Evolutionary conservation across 2,888 invertebrate genomes (phyloP).

Genomic region (Epistrophe grossulariae): DNA sequence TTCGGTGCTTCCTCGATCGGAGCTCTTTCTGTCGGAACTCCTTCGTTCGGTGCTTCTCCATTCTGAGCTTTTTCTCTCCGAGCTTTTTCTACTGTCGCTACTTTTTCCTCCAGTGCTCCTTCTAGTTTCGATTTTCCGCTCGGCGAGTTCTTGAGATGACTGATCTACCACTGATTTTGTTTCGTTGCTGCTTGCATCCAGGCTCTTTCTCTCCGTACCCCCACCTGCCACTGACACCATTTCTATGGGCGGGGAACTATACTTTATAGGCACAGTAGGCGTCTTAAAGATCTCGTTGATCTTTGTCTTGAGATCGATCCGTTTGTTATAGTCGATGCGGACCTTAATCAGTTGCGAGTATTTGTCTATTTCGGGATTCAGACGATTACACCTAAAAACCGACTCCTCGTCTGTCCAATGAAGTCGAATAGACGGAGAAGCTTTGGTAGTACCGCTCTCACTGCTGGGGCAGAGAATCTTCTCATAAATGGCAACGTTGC

Average conservation of each 20-base stretch:
- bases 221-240: not conserved
- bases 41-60: slow-evolving; percentile 34
- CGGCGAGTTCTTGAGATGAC: not conserved
- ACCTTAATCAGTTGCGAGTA: slow-evolving; percentile 57
- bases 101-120: slow-evolving; percentile 55
- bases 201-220: not conserved
- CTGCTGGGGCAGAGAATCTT: slow-evolving; percentile 77
- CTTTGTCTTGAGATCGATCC: slow-evolving; percentile 71
- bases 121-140: slow-evolving; percentile 43
- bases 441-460: slow-evolving; percentile 60
- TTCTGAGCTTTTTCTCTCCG: slow-evolving; percentile 2
- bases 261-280: slow-evolving; percentile 77
- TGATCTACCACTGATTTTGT: slow-evolving; percentile 18
- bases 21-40: slow-evolving; percentile 21
- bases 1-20: slow-evolving; percentile 31
- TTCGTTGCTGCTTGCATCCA: slow-evolving; percentile 27
- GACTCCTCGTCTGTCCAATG: slow-evolving; percentile 77
- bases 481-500: slow-evolving; percentile 65
- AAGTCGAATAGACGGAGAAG: slow-evolving; percentile 67
- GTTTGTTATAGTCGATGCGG: slow-evolving; percentile 76
- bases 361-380: slow-evolving; percentile 78
- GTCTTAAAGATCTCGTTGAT: slow-evolving; percentile 78
- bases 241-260: slow-evolving; percentile 25
- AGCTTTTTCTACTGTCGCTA: slow-evolving; percentile 21
- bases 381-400: slow-evolving; percentile 78